phyloP scores from a whole-genome alignment of 2,113 vertebrate genomes.

The Labeo catla region DNA sequence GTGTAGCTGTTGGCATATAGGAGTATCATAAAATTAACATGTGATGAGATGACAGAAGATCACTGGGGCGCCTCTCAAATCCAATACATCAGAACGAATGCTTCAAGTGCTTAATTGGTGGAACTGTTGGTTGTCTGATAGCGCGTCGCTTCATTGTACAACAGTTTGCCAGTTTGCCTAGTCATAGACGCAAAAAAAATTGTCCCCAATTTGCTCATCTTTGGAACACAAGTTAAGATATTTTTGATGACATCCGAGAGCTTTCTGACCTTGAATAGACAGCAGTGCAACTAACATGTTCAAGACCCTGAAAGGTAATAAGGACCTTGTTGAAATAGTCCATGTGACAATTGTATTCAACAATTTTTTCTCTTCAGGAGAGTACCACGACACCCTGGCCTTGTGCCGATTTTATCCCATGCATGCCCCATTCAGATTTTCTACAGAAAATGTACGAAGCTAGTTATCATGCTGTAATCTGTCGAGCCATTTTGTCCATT shows the following conservation, averaged over 20 bases:
- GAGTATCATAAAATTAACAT: constrained; percentile 31
- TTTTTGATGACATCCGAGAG: too few species aligned
- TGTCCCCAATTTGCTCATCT: not conserved
- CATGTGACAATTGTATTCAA: too few species aligned
- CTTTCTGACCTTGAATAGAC: too few species aligned
- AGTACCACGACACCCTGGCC: not conserved
- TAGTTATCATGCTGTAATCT: constrained; percentile 6
- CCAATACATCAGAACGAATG: constrained; percentile 50
- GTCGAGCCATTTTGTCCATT: not conserved
- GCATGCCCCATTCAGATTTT: not conserved
- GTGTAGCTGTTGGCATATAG: constrained; percentile 45
- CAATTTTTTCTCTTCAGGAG: too few species aligned
- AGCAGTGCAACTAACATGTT: too few species aligned
- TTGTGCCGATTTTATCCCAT: not conserved
- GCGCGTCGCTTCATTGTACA: constrained; percentile 39
- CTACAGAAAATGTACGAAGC: not conserved
- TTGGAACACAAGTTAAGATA: too few species aligned
- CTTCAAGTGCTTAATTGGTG: constrained; percentile 58
- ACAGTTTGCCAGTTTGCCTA: constrained; percentile 36
- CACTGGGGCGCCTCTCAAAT: constrained; percentile 53
- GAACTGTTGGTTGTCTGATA: constrained; percentile 57
- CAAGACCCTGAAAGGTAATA: too few species aligned
- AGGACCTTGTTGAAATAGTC: too few species aligned
- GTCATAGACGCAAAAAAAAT: constrained; percentile 33
- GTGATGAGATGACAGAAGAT: constrained; percentile 48